A percentile compares a stretch with the other conserved stretches of the same genome.
These are phyloP conservation scores for Microhierax caerulescens DNA, from an alignment of 2,797 vertebrate genomes.

Conservation along the genomic window DNA sequence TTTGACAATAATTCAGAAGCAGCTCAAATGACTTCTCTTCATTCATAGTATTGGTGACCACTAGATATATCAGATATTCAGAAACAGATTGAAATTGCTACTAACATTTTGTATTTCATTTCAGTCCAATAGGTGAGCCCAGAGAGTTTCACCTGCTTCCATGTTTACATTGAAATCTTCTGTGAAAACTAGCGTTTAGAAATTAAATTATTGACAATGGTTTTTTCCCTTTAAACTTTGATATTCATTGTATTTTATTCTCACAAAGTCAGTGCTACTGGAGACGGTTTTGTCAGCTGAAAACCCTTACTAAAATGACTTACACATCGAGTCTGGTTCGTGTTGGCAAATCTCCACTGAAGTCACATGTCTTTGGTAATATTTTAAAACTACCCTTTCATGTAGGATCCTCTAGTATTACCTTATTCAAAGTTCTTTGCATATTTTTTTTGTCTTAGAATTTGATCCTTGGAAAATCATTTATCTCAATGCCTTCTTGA, in stretches of 20 bases:
- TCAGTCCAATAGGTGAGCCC: not conserved
- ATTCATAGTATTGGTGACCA: not conserved
- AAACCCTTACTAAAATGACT: not conserved
- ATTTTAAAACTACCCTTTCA: not conserved
- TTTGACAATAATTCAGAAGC: not conserved
- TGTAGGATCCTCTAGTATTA: not conserved
- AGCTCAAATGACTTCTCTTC: not conserved
- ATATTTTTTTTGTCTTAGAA: not conserved
- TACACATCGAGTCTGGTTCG: not conserved
- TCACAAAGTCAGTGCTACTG: not conserved
- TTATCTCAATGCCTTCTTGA: not conserved
- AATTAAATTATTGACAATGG: not conserved
- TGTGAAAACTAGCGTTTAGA: not conserved
- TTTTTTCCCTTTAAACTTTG: not conserved
- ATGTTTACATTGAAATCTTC: not conserved
- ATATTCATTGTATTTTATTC: not conserved
- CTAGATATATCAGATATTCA: not conserved
- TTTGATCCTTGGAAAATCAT: not conserved
- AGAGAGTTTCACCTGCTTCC: not conserved
- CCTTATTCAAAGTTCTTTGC: not conserved
- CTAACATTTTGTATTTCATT: not conserved
- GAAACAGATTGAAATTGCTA: not conserved
- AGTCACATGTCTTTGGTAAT: not conserved
- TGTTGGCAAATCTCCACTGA: not conserved
- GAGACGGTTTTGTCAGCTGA: not conserved